Base-by-base conservation (phyloP, 2,797 vertebrate genomes). In the Menidia menidia region DNA sequence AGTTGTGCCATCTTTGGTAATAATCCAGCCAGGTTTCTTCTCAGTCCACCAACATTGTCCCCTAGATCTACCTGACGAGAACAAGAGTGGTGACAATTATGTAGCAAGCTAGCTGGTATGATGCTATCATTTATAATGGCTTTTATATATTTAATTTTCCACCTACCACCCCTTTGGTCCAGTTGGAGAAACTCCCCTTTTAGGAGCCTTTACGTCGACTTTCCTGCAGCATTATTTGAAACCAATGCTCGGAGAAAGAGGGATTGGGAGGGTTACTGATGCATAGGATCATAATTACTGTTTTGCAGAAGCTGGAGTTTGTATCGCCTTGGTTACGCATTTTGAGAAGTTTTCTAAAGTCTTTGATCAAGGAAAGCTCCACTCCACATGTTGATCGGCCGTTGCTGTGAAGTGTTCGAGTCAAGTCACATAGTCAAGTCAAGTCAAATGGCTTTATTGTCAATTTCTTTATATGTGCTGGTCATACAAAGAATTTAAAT, bases 231-330 rank as follows among this genome's bases (percentile, higher is more conserved):
- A 15, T 63, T 54, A 70, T 82, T 80, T 83, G 64, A 16, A 82
- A 81, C 78, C 74, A 60, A n/a, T 75, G 80, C 82, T 88, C 62
- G 56, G 41, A 69, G 81, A 84, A 75, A 58, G 75, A 82, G 80
- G 86, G 83, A 79, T 82, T 73, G 86, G 82, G 82, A 39, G 79
- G 73, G 78, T 82, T n/a, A 81, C 77, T 64, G 81, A 82, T 89
- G 77, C 74, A 81, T 88, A 78, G 73, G 47, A 81, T 86, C 74
- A 87, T 90, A 90, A 91, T 90, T 87, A 90, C 79, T 89, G 87
- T 89, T 91, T 92, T 87, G 83, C 78, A 77, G 71, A 87, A 84
- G 73, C 71, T 52, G 13, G 64, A 87, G 85, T 83, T 80, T 58
- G 71, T 76, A 84, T 88, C 54, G 59, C 76, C 82, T 64, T 7